Evolutionary conservation across 2,797 vertebrate genomes (phyloP).

Genomic region (Thripadectes ignobilis): DNA sequence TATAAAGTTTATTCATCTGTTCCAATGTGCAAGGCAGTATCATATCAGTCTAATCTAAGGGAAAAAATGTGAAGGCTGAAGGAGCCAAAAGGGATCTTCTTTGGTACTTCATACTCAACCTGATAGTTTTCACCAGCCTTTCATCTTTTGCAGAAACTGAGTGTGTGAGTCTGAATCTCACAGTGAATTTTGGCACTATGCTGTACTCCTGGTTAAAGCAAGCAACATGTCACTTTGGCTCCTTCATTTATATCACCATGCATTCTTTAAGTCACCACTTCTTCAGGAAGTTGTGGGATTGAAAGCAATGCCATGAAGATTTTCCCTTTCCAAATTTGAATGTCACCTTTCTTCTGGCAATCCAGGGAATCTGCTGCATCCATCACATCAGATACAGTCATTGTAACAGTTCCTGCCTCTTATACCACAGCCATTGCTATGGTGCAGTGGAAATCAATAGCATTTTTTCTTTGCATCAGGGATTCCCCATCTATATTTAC

Average conservation of each 20-base stretch:
- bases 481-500: background rate
- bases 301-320: background rate
- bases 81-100: background rate
- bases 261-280: rapidly evolving
- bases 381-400: background rate
- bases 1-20: background rate
- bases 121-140: background rate
- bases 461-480: background rate
- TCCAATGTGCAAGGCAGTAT: background rate
- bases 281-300: background rate
- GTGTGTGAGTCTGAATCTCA: background rate
- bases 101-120: background rate
- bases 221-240: background rate
- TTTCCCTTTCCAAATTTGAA: background rate
- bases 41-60: background rate
- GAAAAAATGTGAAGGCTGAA: background rate
- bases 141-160: background rate
- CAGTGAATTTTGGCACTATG: background rate
- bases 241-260: background rate
- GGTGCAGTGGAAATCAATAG: background rate
- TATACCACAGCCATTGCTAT: background rate
- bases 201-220: background rate
- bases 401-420: rapidly evolving
- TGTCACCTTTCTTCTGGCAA: background rate
- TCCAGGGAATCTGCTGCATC: background rate